Conservation (phyloP, 1,140 invertebrate genomes). For the Listronotus bonariensis region DNA sequence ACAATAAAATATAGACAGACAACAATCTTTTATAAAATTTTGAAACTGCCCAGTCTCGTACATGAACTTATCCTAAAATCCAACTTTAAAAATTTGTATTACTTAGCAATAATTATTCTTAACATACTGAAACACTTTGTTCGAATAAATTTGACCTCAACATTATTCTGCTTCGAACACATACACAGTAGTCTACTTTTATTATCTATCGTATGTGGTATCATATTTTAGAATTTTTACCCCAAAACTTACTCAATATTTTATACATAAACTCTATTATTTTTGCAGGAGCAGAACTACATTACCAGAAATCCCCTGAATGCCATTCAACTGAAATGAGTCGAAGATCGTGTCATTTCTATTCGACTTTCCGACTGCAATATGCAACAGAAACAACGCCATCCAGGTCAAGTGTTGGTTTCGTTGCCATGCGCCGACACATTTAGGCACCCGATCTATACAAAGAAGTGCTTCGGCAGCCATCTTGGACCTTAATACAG, state of each 20-base stretch:
- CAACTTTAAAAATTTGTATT: too few relatives aligned
- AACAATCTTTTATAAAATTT: too few relatives aligned
- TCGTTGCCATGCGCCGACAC: constrained; percentile 16
- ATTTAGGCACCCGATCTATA: constrained; percentile 22
- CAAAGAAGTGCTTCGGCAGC: constrained; percentile 20
- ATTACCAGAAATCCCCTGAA: constrained; percentile 12
- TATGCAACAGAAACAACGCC: constrained; percentile 29
- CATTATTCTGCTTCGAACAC: too few relatives aligned
- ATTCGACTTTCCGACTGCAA: constrained; percentile 21
- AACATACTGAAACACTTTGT: too few relatives aligned
- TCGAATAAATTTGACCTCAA: too few relatives aligned
- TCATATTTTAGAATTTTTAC: constrained; percentile 1
- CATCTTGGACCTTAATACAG: constrained; percentile 29
- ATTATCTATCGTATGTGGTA: too few relatives aligned
- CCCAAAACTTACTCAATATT: neutral
- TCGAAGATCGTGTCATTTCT: constrained; percentile 16
- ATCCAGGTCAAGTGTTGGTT: constrained; percentile 19
- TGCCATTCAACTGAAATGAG: constrained; percentile 11
- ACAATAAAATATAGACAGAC: too few relatives aligned
- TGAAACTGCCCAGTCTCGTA: too few relatives aligned
- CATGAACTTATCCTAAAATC: too few relatives aligned
- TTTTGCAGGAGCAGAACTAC: constrained; percentile 22
- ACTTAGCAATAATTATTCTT: too few relatives aligned
- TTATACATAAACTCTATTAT: constrained; percentile 10
- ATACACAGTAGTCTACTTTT: too few relatives aligned